phyloP scores from a whole-genome alignment of 2,797 vertebrate species.

The Synanceia verrucosa region DNA sequence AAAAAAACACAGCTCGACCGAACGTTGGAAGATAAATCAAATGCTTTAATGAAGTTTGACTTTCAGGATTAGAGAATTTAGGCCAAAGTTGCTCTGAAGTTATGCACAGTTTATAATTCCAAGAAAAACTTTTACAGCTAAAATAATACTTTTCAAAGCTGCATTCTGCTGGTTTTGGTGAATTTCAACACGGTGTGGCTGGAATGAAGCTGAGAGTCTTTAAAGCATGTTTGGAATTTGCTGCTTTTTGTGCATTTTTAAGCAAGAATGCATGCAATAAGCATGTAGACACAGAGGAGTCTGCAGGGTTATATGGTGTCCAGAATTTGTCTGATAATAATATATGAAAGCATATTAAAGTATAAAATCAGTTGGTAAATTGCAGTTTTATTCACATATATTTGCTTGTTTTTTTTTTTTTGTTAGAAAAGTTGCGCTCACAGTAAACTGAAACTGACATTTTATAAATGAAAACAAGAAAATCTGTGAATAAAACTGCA shows the following conservation, averaged over 20 bases:
- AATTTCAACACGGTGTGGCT: slow-evolving; percentile 42
- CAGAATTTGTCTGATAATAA: neutral
- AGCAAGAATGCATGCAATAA: neutral
- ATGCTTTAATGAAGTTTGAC: slow-evolving; percentile 81
- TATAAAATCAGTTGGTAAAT: neutral
- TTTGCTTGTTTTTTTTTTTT: neutral
- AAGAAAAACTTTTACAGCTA: slow-evolving; percentile 82
- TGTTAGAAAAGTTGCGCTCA: neutral
- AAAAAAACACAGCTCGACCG: slow-evolving; percentile 17
- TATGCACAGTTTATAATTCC: slow-evolving; percentile 77
- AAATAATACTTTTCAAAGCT: slow-evolving; percentile 76
- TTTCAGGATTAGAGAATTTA: slow-evolving; percentile 72
- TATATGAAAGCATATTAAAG: neutral
- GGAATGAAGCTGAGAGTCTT: slow-evolving; percentile 51
- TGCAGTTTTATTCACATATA: neutral
- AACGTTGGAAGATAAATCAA: slow-evolving; percentile 71
- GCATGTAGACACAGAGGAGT: neutral
- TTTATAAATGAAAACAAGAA: neutral
- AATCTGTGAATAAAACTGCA: too few species aligned
- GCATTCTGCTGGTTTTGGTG: slow-evolving; percentile 49
- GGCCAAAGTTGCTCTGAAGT: slow-evolving; percentile 69
- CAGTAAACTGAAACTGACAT: neutral
- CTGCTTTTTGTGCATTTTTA: slow-evolving; percentile 17
- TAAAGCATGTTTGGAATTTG: slow-evolving; percentile 56
- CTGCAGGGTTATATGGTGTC: neutral